A percentile compares a stretch with the other conserved stretches of the same genome.
These are phyloP conservation scores for Perizoma flavofasciatum DNA, from an alignment of 2,888 invertebrate genomes.

Conservation along the genomic window DNA sequence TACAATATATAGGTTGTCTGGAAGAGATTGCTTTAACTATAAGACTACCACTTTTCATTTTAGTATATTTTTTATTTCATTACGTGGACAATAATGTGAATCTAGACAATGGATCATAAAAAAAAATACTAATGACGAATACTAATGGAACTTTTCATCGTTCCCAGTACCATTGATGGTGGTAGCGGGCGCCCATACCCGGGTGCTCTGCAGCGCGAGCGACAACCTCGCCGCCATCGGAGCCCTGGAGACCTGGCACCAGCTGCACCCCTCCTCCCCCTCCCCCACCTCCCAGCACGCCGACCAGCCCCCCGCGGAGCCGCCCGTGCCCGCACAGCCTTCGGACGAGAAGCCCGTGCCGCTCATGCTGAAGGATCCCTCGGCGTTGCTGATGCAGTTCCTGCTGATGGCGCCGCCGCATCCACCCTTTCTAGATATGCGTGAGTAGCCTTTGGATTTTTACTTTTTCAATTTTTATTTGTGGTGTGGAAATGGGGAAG, in stretches of 20 bases:
- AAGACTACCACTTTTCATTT: too few species aligned
- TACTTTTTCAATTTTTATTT: too few species aligned
- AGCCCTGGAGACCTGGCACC: conserved; percentile 54
- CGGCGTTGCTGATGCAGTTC: conserved; percentile 93
- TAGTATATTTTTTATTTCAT: too few species aligned
- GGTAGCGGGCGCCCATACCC: conserved; percentile 93
- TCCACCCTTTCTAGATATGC: conserved; percentile 88
- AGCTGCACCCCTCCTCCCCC: conserved; percentile 38
- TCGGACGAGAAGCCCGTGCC: conserved; percentile 82
- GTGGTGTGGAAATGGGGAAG: too few species aligned
- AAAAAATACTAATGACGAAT: too few species aligned
- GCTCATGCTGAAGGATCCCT: conserved; percentile 93
- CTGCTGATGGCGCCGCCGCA: conserved; percentile 93
- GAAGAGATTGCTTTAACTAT: too few species aligned
- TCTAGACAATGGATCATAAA: too few species aligned
- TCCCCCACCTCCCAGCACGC: conserved; percentile 31
- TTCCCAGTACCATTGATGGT: conserved; percentile 92
- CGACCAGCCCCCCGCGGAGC: conserved; percentile 24
- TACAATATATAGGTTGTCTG: too few species aligned
- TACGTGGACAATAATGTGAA: too few species aligned
- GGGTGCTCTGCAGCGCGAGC: conserved; percentile 82
- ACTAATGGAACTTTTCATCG: too few species aligned
- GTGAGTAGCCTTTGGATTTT: conserved; percentile 78
- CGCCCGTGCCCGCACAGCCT: conserved; percentile 39
- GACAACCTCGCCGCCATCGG: conserved; percentile 49